Conservation (phyloP, 2,797 vertebrate species). For the Notamacropus eugenii region DNA sequence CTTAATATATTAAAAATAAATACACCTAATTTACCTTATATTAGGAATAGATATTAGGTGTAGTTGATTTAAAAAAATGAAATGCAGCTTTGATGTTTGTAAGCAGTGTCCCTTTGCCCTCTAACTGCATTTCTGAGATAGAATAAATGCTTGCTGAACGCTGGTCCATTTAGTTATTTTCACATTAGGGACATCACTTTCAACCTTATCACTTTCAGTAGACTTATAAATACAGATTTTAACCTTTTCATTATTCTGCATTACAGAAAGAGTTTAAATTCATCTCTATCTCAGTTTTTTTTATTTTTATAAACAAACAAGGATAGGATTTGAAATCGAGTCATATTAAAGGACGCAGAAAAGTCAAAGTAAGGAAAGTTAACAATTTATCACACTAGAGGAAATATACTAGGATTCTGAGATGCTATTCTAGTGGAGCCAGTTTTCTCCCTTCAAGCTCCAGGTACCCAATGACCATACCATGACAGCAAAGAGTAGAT, state of each 20-base stretch:
- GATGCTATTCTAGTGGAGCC: not conserved
- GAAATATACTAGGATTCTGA: not conserved
- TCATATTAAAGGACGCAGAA: not conserved
- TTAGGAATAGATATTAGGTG: not conserved
- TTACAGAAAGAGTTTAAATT: not conserved
- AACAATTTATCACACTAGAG: not conserved
- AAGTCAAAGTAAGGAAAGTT: not conserved
- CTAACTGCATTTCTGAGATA: not conserved
- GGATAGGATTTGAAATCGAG: not conserved
- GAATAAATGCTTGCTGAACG: not conserved
- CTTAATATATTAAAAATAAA: not conserved
- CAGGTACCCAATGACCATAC: not conserved
- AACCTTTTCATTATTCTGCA: not conserved
- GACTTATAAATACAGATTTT: not conserved
- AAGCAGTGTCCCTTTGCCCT: not conserved
- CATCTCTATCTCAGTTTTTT: not conserved
- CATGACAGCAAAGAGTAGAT: not conserved
- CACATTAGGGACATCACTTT: not conserved
- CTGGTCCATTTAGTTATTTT: not conserved
- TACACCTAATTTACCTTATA: not conserved
- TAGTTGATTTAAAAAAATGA: not conserved
- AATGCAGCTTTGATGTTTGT: not conserved
- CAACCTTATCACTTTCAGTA: constrained; percentile 1
- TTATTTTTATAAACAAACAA: not conserved
- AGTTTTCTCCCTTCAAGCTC: not conserved